These are phyloP conservation scores for Lasioglossum albipes DNA, from an alignment of 1,140 invertebrate species.

Conservation along the genomic window DNA sequence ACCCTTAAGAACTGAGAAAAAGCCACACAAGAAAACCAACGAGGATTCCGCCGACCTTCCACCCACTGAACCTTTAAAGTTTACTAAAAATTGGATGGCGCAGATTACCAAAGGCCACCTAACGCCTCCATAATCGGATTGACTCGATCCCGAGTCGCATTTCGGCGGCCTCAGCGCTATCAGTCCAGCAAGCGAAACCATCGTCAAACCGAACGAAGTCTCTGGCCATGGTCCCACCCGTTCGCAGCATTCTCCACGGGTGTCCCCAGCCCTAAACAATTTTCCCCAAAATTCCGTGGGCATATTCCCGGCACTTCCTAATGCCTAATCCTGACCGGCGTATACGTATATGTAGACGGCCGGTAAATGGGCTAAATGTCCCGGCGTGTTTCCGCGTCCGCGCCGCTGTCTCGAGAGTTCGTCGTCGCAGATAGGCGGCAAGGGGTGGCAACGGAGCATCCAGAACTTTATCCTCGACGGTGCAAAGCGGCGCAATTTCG, in stretches of 20 bases:
- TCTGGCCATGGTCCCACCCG: not conserved
- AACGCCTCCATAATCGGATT: no score
- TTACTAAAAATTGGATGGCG: no score
- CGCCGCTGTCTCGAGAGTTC: constrained; percentile 24
- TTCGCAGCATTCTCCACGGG: not conserved
- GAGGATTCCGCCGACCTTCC: no score
- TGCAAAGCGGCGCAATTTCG: constrained; percentile 67
- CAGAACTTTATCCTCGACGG: constrained; percentile 58
- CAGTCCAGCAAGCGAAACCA: not conserved
- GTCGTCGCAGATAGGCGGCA: constrained; percentile 4
- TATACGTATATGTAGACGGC: not conserved
- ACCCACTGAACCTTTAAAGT: no score
- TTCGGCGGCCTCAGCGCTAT: no score
- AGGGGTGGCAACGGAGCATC: constrained; percentile 16
- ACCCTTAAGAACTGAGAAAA: no score
- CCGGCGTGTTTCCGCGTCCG: constrained; percentile 30
- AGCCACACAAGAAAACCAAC: no score
- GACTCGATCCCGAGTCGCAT: no score
- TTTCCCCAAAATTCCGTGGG: constrained; percentile 28
- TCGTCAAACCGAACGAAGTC: not conserved
- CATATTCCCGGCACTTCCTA: constrained; percentile 32
- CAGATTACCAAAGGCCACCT: no score
- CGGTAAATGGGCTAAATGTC: constrained; percentile 48
- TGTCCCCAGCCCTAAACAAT: not conserved
- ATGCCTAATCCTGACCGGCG: constrained; percentile 40